Evolutionary conservation across 2,797 vertebrate genomes (phyloP).

Genomic region (Siniperca obscura): DNA sequence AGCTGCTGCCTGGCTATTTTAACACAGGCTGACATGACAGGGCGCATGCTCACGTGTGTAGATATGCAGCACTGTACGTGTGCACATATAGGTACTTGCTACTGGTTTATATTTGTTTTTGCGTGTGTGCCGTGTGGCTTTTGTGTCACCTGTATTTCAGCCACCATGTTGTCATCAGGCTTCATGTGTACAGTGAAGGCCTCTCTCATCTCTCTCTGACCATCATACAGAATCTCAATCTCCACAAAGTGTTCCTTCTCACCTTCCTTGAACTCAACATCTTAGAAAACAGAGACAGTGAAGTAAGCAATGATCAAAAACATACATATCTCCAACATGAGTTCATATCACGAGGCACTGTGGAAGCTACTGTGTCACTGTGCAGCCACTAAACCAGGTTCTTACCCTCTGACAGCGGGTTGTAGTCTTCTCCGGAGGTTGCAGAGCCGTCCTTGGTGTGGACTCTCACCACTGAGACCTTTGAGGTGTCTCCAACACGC

Average conservation of each 20-base stretch:
- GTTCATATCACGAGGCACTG: background rate
- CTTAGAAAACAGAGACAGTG: constrained; percentile 66
- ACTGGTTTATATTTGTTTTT: constrained; percentile 55
- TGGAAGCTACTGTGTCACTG: background rate
- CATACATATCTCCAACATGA: background rate
- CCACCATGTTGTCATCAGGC: constrained; percentile 92
- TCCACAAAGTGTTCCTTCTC: constrained; percentile 89
- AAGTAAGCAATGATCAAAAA: constrained; percentile 17
- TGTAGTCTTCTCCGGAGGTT: constrained; percentile 91
- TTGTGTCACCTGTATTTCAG: constrained; percentile 88
- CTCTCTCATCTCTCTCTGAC: constrained; percentile 91
- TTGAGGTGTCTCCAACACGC: constrained; percentile 87
- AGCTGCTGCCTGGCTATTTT: constrained; percentile 87
- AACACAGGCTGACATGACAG: constrained; percentile 72
- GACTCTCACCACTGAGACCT: constrained; percentile 89
- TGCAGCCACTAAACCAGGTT: background rate
- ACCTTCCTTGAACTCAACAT: constrained; percentile 90
- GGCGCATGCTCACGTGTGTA: constrained; percentile 67
- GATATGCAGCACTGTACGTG: constrained; percentile 55
- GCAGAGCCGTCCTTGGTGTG: constrained; percentile 92
- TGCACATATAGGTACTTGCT: constrained; percentile 20
- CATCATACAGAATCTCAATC: constrained; percentile 89
- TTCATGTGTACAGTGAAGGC: constrained; percentile 90
- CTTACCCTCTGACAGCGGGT: constrained; percentile 90
- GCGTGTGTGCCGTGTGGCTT: constrained; percentile 21